Evolutionary conservation across 2,113 vertebrate genomes (phyloP), one percentile per base, ranked within the genome.

Genomic region (Manacus vitellinus): DNA sequence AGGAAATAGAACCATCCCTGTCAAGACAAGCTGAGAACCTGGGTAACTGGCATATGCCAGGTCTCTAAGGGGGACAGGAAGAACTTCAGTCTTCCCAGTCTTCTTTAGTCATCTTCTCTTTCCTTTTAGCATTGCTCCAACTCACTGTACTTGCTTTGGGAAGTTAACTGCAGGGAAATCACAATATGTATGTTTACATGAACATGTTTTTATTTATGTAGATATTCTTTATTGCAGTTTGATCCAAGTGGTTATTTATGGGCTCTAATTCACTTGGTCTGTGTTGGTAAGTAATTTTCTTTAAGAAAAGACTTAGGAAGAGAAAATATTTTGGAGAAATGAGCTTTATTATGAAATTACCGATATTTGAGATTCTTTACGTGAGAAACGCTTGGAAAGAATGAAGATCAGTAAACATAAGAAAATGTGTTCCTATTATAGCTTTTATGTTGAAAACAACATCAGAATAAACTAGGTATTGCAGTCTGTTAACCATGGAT

Each of bases 221-320:
- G 61, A 71, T 84, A 37, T 95, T 96, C 44, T 97, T 67, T 94
- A 43, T 98, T 98, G 61, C 97, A 99, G 99, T 99, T 99, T 97
- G 98, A 99, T 97, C 85, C 89, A 75, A 98, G 97, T 1, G 98
- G 98, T 85, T 99, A 99, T 97, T 96, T 98, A 41, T 99, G 99
- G 99, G 99, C 99, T 47, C 41, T 98, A 14, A 94, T 98, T 94
- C 99, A 99, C 83, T 97, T 99, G 67, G 22, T 98, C 92, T 99
- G 99, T 94, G 96, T 98, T 73, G 99, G 99, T 99, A 98, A 98
- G 99, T 98, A 33, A 88, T 88, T 71, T 82, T 68, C 68, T 90
- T 84, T 58, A 39, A 18, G 39, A 67, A 79, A 70, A 54, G 6
- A 35, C 19, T 62, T 41, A 52, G 8, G 54, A 70, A 78, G 59